These are phyloP conservation scores for Cyanoderma ruficeps DNA, from an alignment of 2,113 vertebrate genomes.

Conservation along the genomic window DNA sequence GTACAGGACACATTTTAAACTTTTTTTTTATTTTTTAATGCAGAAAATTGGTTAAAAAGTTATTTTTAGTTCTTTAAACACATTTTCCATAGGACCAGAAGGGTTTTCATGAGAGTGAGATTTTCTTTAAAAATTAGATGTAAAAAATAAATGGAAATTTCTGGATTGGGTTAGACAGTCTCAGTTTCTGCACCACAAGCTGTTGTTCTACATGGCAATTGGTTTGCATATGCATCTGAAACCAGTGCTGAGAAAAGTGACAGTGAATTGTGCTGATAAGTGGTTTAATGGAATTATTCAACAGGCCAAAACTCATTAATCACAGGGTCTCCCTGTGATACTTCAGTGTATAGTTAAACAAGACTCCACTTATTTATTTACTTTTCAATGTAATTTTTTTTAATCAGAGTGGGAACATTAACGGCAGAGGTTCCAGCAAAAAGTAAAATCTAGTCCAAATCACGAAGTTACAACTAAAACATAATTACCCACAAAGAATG, in stretches of 20 bases:
- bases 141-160: background rate
- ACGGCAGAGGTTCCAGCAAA: background rate
- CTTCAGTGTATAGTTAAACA: background rate
- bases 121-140: background rate
- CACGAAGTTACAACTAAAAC: background rate
- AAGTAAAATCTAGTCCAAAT: conserved; percentile 43
- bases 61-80: background rate
- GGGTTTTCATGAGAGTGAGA: background rate
- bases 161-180: background rate
- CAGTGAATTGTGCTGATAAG: background rate
- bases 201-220: background rate
- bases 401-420: background rate
- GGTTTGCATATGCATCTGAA: background rate
- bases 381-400: conserved; percentile 5
- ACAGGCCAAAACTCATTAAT: conserved; percentile 42
- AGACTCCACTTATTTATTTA: conserved; percentile 16
- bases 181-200: background rate
- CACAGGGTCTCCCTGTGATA: conserved; percentile 7
- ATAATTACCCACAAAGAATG: background rate
- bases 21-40: background rate
- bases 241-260: background rate
- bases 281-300: conserved; percentile 34
- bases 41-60: background rate
- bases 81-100: background rate
- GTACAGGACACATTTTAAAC: background rate